Base-by-base conservation (phyloP, 30 jellyfish, hydroid and myxozoan genomes). In the Clytia hemisphaerica region DNA sequence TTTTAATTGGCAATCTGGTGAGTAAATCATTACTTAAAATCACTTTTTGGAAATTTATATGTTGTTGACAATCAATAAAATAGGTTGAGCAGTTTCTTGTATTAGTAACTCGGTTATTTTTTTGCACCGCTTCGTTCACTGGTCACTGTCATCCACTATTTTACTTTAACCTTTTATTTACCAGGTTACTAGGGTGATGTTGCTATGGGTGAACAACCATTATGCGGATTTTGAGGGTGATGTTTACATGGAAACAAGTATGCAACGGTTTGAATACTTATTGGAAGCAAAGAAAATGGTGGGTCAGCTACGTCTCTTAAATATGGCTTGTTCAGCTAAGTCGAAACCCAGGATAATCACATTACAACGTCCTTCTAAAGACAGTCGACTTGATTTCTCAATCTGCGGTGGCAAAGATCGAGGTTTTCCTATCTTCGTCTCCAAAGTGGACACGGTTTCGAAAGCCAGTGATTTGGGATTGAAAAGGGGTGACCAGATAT, bases 131-230 rank as follows among this genome's bases (percentile, higher is more conserved):
- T n/a, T n/a, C n/a, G n/a, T n/a, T n/a, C n/a, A n/a, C n/a, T n/a
- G n/a, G n/a, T n/a, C n/a, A n/a, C n/a, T 51, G n/a, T 7, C 26
- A 21, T 22, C 26, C 6, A 51, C 66, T 12, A 7, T 7, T 51
- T 21, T 12, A 12, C 12, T 58, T 58, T 58, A 9, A 25, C 36
- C n/a, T 44, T 30, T 32, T 38, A 21, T 55, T 14, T 45, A 16
- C n/a, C 44, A 87, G 96, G 96, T 87, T 24, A 87, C 96, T 4
- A 51, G 96, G 28, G 96, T 78, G 9, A 87, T 87, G 92, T 71
- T 87, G 47, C 78, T 87, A 4, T 87, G 96, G 96, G 96, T 87
- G 4, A 87, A 87, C 58, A 87, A 87, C 72, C 96, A 87, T 61
- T 87, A 76, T 66, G 37, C 88, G 10, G 96, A 87, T 64, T 87